Evolutionary conservation across 2,888 invertebrate species (phyloP).

Genomic region (Cryptocephalus moraei): DNA sequence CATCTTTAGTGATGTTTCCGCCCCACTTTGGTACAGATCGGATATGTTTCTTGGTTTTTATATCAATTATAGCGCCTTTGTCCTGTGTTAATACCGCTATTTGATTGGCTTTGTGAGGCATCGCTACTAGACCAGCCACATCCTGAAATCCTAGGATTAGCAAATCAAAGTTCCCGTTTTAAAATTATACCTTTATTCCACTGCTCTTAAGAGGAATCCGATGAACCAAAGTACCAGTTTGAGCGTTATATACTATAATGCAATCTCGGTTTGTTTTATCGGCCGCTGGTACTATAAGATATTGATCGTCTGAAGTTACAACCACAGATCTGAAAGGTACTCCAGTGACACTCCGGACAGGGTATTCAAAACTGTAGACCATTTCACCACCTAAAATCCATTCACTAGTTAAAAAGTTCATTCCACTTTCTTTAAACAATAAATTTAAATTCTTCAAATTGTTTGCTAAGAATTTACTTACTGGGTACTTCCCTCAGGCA

Average conservation of each 20-base stretch:
- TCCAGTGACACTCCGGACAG: slow-evolving; percentile 60
- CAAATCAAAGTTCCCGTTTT: neutral
- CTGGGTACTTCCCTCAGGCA: slow-evolving; percentile 65
- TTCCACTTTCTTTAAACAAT: neutral
- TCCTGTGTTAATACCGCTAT: slow-evolving; percentile 84
- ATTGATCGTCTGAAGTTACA: slow-evolving; percentile 70
- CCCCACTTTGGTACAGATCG: slow-evolving; percentile 87
- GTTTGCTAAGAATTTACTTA: too few species aligned
- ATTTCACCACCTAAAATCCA: slow-evolving; percentile 56
- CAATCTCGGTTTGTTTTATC: slow-evolving; percentile 74
- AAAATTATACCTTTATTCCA: slow-evolving; percentile 43
- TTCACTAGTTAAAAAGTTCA: neutral
- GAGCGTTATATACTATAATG: slow-evolving; percentile 71
- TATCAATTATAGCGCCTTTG: slow-evolving; percentile 83
- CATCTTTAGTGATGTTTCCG: slow-evolving; percentile 77
- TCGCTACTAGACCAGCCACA: slow-evolving; percentile 61
- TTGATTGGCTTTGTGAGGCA: slow-evolving; percentile 77
- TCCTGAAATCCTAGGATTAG: neutral
- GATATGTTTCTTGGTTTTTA: slow-evolving; percentile 79
- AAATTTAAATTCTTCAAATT: too few species aligned
- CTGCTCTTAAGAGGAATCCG: slow-evolving; percentile 42
- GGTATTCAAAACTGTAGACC: slow-evolving; percentile 74
- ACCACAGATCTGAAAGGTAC: slow-evolving; percentile 65
- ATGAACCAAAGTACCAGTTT: slow-evolving; percentile 56
- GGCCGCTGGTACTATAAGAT: slow-evolving; percentile 68